Evolutionary conservation across 2,797 vertebrate species (phyloP), one percentile per base, ranked within the genome.

Genomic region (Alcedo quadribrachys): DNA sequence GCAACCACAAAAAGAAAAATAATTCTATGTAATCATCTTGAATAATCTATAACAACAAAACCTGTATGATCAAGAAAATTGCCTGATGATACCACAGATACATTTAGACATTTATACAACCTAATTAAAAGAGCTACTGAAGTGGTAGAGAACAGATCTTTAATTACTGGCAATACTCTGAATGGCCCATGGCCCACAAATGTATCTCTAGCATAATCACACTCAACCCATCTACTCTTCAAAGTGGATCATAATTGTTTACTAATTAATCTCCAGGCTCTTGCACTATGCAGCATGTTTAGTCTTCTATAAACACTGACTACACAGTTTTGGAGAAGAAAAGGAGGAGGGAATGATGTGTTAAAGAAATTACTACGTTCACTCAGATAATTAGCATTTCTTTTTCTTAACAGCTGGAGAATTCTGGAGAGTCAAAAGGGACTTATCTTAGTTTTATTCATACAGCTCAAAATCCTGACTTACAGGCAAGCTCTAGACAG

Each of bases 201-300:
- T 62, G 32, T 79, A 82, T 90, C 87, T 94, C 82, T 85, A 22
- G 61, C 85, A 71, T 58, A 93, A 96, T 95, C 93, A 84, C 25
- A 69, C 48, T 80, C 84, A 94, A 77, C 17, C 13, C n/a, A 92
- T 74, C 81, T 70, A 54, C 71, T 96, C 91, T 93, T 96, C 94
- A 94, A 97, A 97, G 94, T 15, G 12, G 73, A 68, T 85, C 66
- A 35, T 87, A 94, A 93, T 82, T 90, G 88, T 96, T 96, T 95
- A 85, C 92, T 94, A 96, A 97, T 96, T 96, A 93, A 92, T 89
- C 88, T 69, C 73, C 84, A 85, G 79, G 57, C 28, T 84, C 57
- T 80, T 78, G 33, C 87, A 93, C 92, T 88, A 89, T 24, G 9
- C 69, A 91, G 75, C 67, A 60, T 30, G 67, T 85, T 93, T 81